phyloP scores from a whole-genome alignment of 2,797 vertebrate genomes.

The Pyrrhura leucotis region DNA sequence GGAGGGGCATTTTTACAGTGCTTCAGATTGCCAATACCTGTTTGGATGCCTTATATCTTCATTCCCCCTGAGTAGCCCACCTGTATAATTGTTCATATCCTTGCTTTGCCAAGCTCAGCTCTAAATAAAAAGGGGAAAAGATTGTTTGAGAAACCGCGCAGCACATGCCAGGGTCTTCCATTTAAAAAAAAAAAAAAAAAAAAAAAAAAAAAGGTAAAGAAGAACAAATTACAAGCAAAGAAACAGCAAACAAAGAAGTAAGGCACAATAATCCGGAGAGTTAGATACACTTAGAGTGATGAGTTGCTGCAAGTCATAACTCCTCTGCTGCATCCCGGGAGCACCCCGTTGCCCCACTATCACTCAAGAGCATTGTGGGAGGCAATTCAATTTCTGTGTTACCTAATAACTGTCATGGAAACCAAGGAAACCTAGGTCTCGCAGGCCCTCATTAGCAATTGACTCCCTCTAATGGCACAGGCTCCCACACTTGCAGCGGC shows the following conservation, averaged over 20 bases:
- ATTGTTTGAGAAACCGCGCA: conserved; percentile 66
- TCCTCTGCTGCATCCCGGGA: conserved; percentile 50
- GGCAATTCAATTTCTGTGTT: conserved; percentile 77
- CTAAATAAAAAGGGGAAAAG: conserved; percentile 75
- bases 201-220: neutral
- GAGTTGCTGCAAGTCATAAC: conserved; percentile 62
- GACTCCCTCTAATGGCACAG: conserved; percentile 62
- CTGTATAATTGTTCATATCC: conserved; percentile 80
- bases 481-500: conserved; percentile 69
- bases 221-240: neutral
- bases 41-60: conserved; percentile 75
- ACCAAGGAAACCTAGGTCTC: conserved; percentile 78
- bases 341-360: conserved; percentile 38
- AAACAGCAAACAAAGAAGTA: conserved; percentile 3
- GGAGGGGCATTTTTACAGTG: conserved; percentile 88
- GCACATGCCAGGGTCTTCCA: conserved; percentile 38
- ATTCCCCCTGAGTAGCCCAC: conserved; percentile 76
- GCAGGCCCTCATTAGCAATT: conserved; percentile 73
- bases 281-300: conserved; percentile 33
- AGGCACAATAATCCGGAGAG: conserved; percentile 47
- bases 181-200: neutral
- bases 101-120: conserved; percentile 76
- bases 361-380: conserved; percentile 70
- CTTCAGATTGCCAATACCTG: conserved; percentile 73
- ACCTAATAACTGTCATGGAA: conserved; percentile 84